Evolutionary conservation across 2,797 vertebrate species (phyloP).

Genomic region (Helostoma temminkii): DNA sequence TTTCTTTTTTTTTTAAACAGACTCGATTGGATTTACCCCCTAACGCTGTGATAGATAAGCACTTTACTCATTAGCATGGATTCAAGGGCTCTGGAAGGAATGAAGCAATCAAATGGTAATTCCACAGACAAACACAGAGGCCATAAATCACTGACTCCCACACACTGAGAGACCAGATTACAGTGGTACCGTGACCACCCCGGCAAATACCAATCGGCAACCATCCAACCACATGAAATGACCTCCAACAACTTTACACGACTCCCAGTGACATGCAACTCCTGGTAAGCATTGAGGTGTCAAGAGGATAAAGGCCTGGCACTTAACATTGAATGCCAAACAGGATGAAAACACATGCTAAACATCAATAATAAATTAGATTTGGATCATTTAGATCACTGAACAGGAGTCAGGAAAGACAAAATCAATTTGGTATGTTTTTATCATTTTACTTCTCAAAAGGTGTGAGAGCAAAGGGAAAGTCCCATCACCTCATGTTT

Average conservation of each 20-base stretch:
- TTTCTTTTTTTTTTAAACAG: constrained; percentile 67
- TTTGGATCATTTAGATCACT: not conserved
- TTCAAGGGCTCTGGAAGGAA: constrained; percentile 78
- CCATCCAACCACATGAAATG: constrained; percentile 30
- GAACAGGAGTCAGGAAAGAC: not conserved
- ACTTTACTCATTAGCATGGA: constrained; percentile 82
- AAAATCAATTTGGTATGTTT: not conserved
- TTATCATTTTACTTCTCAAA: too few species aligned
- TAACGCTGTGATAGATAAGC: constrained; percentile 80
- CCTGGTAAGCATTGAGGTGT: constrained; percentile 7
- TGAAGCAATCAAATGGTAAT: constrained; percentile 83
- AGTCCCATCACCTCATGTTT: not conserved
- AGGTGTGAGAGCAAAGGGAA: not conserved
- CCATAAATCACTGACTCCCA: constrained; percentile 77
- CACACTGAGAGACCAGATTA: constrained; percentile 69
- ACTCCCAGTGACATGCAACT: constrained; percentile 56
- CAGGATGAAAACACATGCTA: not conserved
- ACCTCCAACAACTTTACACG: constrained; percentile 67
- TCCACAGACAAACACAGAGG: constrained; percentile 76
- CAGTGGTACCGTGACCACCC: constrained; percentile 57
- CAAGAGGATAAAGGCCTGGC: not conserved
- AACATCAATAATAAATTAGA: not conserved
- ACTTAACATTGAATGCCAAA: not conserved
- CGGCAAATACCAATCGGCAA: constrained; percentile 54
- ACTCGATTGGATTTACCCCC: constrained; percentile 76